Percentiles rank a stretch among this genome's conserved stretches.
These are phyloP conservation scores for Eueides isabella DNA, from an alignment of 1,140 invertebrate species.

Conservation along the genomic window DNA sequence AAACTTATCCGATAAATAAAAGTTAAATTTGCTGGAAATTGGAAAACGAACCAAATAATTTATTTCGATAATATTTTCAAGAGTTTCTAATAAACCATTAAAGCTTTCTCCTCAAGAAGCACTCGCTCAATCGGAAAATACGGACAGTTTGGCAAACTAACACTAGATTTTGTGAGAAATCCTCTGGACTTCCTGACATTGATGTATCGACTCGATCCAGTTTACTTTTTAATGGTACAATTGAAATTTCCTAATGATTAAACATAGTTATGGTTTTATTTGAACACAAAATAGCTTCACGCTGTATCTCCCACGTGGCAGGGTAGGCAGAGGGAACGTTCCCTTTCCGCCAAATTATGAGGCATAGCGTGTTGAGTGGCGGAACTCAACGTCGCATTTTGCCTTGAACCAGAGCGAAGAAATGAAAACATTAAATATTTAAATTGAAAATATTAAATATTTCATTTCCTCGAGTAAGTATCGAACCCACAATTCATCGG, in stretches of 20 bases:
- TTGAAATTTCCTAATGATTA: not conserved
- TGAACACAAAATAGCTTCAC: too few relatives aligned
- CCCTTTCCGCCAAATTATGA: too few relatives aligned
- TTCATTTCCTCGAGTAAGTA: too few relatives aligned
- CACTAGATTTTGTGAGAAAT: not conserved
- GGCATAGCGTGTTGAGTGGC: too few relatives aligned
- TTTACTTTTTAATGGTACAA: not conserved
- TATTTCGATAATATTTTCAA: not conserved
- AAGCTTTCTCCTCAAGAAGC: not conserved
- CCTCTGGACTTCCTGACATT: slow-evolving; percentile 6
- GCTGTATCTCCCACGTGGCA: too few relatives aligned
- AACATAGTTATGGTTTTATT: too few relatives aligned
- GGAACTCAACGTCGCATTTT: too few relatives aligned
- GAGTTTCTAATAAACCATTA: not conserved
- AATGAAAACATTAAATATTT: too few relatives aligned
- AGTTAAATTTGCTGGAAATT: not conserved
- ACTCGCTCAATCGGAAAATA: slow-evolving; percentile 5
- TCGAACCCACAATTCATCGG: too few relatives aligned
- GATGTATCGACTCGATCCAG: not conserved
- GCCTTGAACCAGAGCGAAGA: too few relatives aligned
- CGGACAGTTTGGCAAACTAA: not conserved
- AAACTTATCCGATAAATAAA: not conserved
- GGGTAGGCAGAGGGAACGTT: too few relatives aligned
- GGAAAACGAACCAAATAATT: not conserved
- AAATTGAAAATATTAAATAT: too few relatives aligned